phyloP scores from a whole-genome alignment of 1,140 invertebrate genomes.

The Pseudomyrmex cubaensis region DNA sequence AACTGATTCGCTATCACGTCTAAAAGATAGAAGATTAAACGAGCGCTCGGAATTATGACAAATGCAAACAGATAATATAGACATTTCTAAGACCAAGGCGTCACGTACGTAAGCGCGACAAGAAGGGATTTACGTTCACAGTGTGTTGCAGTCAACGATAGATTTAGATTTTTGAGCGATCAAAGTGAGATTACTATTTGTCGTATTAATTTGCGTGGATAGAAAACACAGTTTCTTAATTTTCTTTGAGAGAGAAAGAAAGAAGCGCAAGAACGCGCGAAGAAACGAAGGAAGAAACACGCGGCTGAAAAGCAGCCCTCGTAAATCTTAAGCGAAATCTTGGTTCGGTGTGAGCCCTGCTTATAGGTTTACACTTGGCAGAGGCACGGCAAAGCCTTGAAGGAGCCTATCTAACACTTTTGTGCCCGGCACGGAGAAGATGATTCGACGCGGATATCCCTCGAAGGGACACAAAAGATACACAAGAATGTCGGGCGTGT shows the following conservation, averaged over 20 bases:
- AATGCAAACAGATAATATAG: conserved; percentile 54
- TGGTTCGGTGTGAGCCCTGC: conserved; percentile 75
- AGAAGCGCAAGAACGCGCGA: neutral
- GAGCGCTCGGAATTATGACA: neutral
- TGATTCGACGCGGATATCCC: conserved; percentile 48
- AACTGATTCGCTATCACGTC: conserved; percentile 27
- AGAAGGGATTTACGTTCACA: conserved; percentile 61
- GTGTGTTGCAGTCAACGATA: conserved; percentile 58
- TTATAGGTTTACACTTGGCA: conserved; percentile 74
- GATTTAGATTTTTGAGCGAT: conserved; percentile 77
- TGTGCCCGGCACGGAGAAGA: conserved; percentile 7
- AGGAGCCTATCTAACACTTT: conserved; percentile 28
- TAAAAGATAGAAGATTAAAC: conserved; percentile 2
- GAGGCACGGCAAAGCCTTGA: conserved; percentile 33
- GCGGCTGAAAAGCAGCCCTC: conserved; percentile 64
- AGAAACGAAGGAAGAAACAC: neutral
- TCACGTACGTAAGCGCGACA: conserved; percentile 63
- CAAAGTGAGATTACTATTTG: conserved; percentile 78
- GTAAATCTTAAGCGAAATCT: conserved; percentile 78
- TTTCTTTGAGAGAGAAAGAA: neutral
- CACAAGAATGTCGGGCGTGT: conserved; percentile 39
- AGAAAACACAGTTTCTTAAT: neutral
- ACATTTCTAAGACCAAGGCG: conserved; percentile 40
- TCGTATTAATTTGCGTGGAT: conserved; percentile 78
- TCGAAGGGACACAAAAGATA: conserved; percentile 43